phyloP scores from a whole-genome alignment of 2,797 vertebrate species.

The Hydrophis major region DNA sequence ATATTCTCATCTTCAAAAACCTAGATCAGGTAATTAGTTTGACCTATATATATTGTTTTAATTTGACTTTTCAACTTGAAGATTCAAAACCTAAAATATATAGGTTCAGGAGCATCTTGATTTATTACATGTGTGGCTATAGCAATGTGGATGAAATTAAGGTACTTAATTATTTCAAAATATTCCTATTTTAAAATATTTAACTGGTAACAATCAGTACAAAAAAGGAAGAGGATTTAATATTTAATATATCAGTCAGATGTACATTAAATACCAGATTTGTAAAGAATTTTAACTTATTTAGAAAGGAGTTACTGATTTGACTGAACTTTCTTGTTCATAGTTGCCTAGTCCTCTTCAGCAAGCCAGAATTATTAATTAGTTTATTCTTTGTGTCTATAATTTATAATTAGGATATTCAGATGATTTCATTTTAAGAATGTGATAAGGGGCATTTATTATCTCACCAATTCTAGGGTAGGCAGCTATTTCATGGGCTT shows the following conservation, averaged over 20 bases:
- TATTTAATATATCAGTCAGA: neutral
- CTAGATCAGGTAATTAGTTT: constrained; percentile 86
- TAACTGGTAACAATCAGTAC: neutral
- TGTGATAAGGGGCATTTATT: neutral
- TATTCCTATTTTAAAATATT: neutral
- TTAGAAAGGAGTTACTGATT: neutral
- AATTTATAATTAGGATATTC: neutral
- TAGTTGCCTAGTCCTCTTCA: neutral
- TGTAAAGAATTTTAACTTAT: neutral
- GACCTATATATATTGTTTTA: neutral
- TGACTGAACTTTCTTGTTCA: neutral
- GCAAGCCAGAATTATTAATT: neutral
- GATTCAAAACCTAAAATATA: neutral
- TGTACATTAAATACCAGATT: neutral
- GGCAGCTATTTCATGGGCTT: neutral
- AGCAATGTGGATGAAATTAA: neutral
- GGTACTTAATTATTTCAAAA: neutral
- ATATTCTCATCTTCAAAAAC: constrained; percentile 97
- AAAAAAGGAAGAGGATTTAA: neutral
- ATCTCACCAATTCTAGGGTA: neutral
- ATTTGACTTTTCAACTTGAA: neutral
- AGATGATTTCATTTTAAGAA: neutral
- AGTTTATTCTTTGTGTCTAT: neutral
- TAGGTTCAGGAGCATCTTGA: neutral
- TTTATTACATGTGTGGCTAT: neutral